Evolutionary conservation across 2,888 invertebrate genomes (phyloP).

Genomic region (Cheilosia pagana): DNA sequence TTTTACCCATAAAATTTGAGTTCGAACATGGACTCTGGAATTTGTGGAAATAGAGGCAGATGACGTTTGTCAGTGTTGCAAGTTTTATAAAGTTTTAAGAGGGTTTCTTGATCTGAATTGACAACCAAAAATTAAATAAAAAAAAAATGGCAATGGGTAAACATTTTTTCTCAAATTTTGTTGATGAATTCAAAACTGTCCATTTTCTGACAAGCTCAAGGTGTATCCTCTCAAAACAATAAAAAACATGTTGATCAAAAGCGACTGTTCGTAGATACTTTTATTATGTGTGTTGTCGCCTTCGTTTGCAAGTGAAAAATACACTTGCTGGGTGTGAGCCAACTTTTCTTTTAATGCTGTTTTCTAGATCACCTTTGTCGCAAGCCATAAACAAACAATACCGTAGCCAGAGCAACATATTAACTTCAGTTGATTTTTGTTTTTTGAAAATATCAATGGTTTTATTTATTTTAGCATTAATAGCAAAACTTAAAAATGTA

Average conservation of each 20-base stretch:
- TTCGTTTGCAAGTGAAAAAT: neutral
- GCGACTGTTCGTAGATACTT: neutral
- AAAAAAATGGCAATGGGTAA: no score
- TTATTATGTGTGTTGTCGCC: neutral
- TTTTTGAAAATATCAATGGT: no score
- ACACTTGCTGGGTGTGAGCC: neutral
- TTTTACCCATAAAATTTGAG: slow-evolving; percentile 1
- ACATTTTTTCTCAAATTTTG: no score
- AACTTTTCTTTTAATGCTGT: neutral
- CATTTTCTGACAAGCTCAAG: neutral
- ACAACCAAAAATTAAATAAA: no score
- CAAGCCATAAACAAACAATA: neutral
- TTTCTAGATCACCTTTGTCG: neutral
- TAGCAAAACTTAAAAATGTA: no score
- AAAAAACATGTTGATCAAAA: neutral
- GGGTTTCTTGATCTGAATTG: neutral
- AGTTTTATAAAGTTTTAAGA: neutral
- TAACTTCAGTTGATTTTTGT: no score
- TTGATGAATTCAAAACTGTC: neutral
- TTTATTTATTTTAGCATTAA: no score
- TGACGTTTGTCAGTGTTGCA: neutral
- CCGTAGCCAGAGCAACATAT: neutral
- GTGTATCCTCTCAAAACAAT: neutral
- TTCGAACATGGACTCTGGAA: slow-evolving; percentile 5
- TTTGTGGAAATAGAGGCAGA: neutral